A percentile compares a stretch with the other conserved stretches of the same genome.
Conservation (phyloP, 2,113 vertebrate species). For the Saccopteryx leptura region DNA sequence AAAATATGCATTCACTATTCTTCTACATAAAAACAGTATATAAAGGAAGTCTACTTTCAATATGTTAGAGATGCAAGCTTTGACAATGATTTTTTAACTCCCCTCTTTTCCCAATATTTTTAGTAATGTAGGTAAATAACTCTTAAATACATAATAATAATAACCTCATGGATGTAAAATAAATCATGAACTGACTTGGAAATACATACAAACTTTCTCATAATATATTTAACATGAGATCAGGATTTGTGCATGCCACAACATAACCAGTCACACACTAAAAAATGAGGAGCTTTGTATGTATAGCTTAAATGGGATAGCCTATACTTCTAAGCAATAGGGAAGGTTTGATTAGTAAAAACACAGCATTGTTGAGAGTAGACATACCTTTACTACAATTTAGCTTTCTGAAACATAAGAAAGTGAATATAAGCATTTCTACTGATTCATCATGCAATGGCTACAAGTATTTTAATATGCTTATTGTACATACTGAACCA, state of each 20-base stretch:
- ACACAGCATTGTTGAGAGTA: not conserved
- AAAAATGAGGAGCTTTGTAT: not conserved
- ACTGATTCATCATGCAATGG: not conserved
- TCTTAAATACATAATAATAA: not conserved
- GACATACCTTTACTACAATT: not conserved
- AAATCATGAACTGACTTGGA: not conserved
- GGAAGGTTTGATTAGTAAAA: not conserved
- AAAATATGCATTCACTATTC: constrained; percentile 22
- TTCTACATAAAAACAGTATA: not conserved
- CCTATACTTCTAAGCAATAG: not conserved
- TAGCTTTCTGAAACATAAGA: constrained; percentile 25
- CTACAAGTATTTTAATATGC: not conserved
- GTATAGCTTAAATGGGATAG: not conserved
- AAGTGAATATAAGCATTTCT: not conserved
- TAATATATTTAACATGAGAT: not conserved
- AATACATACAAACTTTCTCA: not conserved
- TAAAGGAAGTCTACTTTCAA: not conserved
- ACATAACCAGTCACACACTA: not conserved
- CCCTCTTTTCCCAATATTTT: not conserved
- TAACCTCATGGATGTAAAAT: not conserved
- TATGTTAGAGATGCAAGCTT: not conserved
- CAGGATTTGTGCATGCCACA: not conserved
- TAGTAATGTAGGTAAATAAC: not conserved
- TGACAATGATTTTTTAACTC: not conserved
- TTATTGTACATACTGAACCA: not conserved